Conservation (phyloP, 2,797 vertebrate species). For the Tadarida brasiliensis region DNA sequence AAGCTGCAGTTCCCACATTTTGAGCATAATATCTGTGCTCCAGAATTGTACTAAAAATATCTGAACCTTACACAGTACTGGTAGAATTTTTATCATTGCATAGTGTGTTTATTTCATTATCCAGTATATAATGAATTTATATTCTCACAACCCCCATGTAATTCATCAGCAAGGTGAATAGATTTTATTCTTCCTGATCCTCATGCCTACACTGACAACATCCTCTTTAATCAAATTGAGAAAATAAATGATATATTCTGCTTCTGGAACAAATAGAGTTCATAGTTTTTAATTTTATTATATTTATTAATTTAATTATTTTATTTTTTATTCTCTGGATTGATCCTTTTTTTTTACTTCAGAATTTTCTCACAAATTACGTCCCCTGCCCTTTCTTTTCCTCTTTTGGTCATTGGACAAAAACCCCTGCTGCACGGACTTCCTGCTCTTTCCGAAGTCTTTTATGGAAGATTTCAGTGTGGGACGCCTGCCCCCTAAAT, state of each 20-base stretch:
- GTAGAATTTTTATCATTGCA: neutral
- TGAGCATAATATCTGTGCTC: neutral
- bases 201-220: neutral
- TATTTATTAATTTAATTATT: neutral
- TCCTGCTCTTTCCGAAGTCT: neutral
- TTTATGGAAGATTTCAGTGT: neutral
- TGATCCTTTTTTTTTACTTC: neutral
- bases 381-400: neutral
- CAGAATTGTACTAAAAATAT: neutral
- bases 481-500: no score
- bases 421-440: neutral
- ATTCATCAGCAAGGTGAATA: neutral
- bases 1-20: neutral
- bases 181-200: neutral
- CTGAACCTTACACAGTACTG: neutral
- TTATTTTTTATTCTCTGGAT: neutral
- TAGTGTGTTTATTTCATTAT: neutral
- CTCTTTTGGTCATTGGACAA: neutral
- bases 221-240: neutral
- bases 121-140: neutral
- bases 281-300: neutral
- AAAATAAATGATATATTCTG: neutral
- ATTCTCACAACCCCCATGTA: accelerated
- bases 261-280: neutral
- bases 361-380: neutral